Conservation (phyloP, 2,113 vertebrate genomes). For the Hipposideros armiger region DNA sequence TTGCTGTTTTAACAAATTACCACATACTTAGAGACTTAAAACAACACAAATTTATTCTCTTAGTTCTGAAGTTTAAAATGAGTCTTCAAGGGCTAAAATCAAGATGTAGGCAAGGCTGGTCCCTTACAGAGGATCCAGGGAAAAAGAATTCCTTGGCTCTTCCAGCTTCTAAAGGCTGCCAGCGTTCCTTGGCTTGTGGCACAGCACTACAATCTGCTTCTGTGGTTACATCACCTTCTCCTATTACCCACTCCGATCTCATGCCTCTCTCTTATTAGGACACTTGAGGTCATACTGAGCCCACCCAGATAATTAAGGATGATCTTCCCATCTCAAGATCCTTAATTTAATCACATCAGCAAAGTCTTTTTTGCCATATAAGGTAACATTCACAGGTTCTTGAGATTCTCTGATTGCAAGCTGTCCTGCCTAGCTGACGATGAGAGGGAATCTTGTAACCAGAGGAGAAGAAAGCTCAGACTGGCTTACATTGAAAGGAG, state of each 20-base stretch:
- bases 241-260: neutral
- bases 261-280: neutral
- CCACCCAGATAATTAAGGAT: neutral
- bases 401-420: neutral
- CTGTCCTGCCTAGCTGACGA: neutral
- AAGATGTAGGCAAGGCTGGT: neutral
- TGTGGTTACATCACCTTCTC: neutral
- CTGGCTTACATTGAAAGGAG: neutral
- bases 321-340: neutral
- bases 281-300: neutral
- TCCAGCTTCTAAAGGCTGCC: neutral
- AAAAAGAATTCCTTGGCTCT: neutral
- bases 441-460: neutral
- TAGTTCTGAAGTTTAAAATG: constrained; percentile 28
- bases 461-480: neutral
- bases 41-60: neutral
- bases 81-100: neutral
- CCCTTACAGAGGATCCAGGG: neutral
- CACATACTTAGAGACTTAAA: neutral
- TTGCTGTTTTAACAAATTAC: neutral
- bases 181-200: neutral
- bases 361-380: neutral
- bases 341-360: neutral
- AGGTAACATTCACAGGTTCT: neutral
- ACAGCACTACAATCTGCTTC: neutral